Evolutionary conservation across 2,797 vertebrate genomes (phyloP).

Genomic region (Hemitrygon akajei): DNA sequence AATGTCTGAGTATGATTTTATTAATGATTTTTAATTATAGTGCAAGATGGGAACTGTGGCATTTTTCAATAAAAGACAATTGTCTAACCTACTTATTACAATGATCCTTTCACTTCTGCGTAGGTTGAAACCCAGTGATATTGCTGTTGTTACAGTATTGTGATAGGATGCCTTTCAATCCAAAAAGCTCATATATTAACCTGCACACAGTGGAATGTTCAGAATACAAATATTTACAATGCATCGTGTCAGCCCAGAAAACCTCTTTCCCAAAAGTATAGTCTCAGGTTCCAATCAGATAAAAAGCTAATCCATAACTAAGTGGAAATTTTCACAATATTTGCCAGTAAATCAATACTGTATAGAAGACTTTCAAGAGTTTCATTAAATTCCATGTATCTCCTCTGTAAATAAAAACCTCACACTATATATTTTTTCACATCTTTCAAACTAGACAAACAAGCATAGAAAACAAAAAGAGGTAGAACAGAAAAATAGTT

Average conservation of each 20-base stretch:
- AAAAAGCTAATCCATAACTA: neutral
- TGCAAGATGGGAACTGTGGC: neutral
- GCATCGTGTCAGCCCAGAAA: neutral
- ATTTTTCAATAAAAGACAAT: neutral
- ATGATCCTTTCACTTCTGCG: neutral
- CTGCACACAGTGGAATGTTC: neutral
- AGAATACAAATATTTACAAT: neutral
- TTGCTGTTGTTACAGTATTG: neutral
- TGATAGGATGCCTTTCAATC: neutral
- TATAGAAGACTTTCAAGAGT: neutral
- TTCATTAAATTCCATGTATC: neutral
- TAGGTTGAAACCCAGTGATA: neutral
- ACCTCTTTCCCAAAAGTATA: neutral
- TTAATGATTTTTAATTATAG: neutral
- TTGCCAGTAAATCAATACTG: neutral
- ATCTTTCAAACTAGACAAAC: neutral
- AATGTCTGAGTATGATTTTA: neutral
- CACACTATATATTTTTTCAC: neutral
- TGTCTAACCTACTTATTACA: neutral
- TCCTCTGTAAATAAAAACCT: neutral
- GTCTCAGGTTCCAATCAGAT: neutral
- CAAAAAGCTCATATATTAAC: neutral
- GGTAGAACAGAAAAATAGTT: neutral
- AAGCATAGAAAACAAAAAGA: neutral
- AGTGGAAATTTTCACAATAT: neutral